Evolutionary conservation across 2,797 vertebrate species (phyloP), one percentile per base, ranked within the genome.

Genomic region (Remorina albescens): DNA sequence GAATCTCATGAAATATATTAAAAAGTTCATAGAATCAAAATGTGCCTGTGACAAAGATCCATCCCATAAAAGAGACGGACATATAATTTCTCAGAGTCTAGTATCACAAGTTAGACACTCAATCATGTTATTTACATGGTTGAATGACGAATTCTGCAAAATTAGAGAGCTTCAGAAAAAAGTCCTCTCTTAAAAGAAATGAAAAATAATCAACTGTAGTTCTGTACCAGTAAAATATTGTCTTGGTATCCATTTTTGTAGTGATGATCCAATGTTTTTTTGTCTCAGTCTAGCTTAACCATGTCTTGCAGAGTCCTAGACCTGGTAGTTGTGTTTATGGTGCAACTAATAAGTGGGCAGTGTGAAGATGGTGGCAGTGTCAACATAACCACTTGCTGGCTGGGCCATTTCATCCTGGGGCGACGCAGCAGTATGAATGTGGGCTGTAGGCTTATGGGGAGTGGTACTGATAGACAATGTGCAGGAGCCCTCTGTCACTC

Each of bases 321-420:
- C 49, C 60, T 80, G 73, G 30, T 51, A 13, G 10, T 18, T 64
- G 41, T 12, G 39, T 26, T 63, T 15, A 18, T 11, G n/a, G 51
- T 16, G 32, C 41, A 30, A 10, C 70, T 86, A 89, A 36, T 82
- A 84, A 21, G 68, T 82, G 26, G 84, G 66, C 67, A 92, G 82
- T 75, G 95, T 91, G 71, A 92, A 90, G 84, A 96, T 90, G 41
- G 86, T 81, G 36, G 93, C 83, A 21, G 96, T 94, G 89, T 98
- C 97, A 78, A 99, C 93, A 76, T 99, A 99, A 51, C 96, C 97
- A 58, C 91, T 90, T 18, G 78, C 86, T 2, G 68, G 78, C 28
- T 76, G 60, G 44, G 86, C 88, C 66, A 68, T 82, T 76, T 76
- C 88, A 13, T 81, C 90, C 50, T 88, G 78, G 0, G 70, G 77